Conservation (phyloP, 2,113 vertebrate genomes). For the Struthidea cinerea region DNA sequence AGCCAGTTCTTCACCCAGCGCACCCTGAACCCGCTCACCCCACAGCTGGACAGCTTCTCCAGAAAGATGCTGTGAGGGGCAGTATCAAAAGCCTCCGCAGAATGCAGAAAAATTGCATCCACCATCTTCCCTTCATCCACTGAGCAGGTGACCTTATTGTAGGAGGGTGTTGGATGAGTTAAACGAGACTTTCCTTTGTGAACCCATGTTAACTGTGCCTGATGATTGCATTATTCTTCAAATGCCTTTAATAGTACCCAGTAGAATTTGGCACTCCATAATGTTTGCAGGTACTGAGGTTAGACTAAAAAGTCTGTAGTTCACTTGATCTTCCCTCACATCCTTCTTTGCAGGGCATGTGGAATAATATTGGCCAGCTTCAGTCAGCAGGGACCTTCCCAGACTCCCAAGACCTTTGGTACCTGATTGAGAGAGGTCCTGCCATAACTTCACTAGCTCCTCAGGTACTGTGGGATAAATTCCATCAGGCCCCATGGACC, state of each 20-base stretch:
- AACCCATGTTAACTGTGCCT: not conserved
- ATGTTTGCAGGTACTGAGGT: not conserved
- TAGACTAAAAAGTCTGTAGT: not conserved
- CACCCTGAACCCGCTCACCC: not conserved
- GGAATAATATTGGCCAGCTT: not conserved
- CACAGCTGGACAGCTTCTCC: not conserved
- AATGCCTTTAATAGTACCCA: not conserved
- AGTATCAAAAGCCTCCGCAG: not conserved
- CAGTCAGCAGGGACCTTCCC: not conserved
- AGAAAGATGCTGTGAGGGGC: not conserved
- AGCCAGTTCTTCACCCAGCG: not conserved
- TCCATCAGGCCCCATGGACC: not conserved
- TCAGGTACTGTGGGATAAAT: not conserved
- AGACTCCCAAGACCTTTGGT: not conserved
- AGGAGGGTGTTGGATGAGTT: not conserved
- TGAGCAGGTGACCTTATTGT: not conserved
- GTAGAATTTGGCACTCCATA: not conserved
- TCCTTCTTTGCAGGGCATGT: not conserved
- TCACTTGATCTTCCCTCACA: not conserved
- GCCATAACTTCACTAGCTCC: not conserved
- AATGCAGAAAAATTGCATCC: not conserved
- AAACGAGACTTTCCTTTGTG: not conserved
- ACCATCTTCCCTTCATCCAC: not conserved
- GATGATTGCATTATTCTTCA: not conserved
- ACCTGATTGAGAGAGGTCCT: not conserved